Conservation (phyloP, 2,888 invertebrate species). For the Odontocerum albicorne region DNA sequence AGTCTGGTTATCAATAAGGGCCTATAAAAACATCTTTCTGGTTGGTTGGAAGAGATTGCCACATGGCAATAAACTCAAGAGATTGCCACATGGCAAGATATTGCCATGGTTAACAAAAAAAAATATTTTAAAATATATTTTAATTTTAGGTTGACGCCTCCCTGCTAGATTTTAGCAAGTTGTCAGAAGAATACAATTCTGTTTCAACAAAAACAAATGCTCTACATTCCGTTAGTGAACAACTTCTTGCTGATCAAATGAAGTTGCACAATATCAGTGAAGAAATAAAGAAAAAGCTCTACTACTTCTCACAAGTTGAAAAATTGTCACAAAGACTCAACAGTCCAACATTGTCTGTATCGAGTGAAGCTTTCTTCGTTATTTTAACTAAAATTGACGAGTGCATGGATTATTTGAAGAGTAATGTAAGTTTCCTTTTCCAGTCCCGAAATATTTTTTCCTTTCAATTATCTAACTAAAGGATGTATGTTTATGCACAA, state of each 20-base stretch:
- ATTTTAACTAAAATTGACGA: conserved; percentile 83
- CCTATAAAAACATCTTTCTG: no score
- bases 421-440: conserved; percentile 73
- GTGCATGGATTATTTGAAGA: conserved; percentile 80
- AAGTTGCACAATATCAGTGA: conserved; percentile 78
- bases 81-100: no score
- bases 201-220: conserved; percentile 93
- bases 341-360: conserved; percentile 78
- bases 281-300: conserved; percentile 76
- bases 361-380: conserved; percentile 80
- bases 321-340: conserved; percentile 76
- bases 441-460: no score
- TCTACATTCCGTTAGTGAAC: conserved; percentile 88
- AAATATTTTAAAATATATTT: no score
- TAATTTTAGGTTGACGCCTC: conserved; percentile 64
- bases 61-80: no score
- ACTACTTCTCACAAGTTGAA: conserved; percentile 86
- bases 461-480: no score
- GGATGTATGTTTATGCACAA: no score
- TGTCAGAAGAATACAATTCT: conserved; percentile 78
- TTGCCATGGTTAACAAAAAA: no score
- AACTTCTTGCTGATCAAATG: conserved; percentile 85
- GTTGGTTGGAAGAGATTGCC: no score
- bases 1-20: no score
- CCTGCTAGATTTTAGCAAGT: conserved; percentile 67